Percentiles rank a stretch among this genome's conserved stretches.
Evolutionary conservation across 2,113 vertebrate genomes (phyloP).

Genomic region (Hypocryptadius cinnamomeus): DNA sequence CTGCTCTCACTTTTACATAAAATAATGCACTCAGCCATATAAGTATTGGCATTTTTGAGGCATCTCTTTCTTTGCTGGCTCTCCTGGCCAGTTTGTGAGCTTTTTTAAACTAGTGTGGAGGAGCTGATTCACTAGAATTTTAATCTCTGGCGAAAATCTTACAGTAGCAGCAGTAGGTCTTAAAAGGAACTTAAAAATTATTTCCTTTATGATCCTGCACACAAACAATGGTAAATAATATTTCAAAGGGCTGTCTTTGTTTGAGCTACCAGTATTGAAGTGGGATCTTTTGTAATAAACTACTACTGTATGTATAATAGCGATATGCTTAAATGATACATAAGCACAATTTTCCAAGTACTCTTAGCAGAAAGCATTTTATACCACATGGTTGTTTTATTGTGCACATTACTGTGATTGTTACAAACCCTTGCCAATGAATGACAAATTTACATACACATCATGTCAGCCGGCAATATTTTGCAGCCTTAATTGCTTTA

Average conservation of each 20-base stretch:
- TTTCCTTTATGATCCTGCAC: slow-evolving; percentile 13
- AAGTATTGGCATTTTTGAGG: slow-evolving; percentile 2
- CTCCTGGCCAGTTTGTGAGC: not conserved
- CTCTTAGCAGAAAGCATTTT: slow-evolving; percentile 66
- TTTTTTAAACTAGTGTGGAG: slow-evolving; percentile 3
- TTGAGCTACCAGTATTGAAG: not conserved
- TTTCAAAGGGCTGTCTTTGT: slow-evolving; percentile 5
- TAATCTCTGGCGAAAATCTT: not conserved
- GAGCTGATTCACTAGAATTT: not conserved
- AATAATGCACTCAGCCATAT: not conserved
- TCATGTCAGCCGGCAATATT: slow-evolving; percentile 82
- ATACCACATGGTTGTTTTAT: slow-evolving; percentile 66
- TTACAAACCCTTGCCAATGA: slow-evolving; percentile 78
- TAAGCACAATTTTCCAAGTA: slow-evolving; percentile 48
- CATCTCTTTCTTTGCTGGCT: not conserved
- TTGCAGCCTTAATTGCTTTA: slow-evolving; percentile 83
- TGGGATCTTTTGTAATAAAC: slow-evolving; percentile 33
- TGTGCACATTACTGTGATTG: slow-evolving; percentile 69
- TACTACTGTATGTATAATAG: slow-evolving; percentile 43
- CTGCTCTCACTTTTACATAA: not conserved
- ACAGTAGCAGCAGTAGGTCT: not conserved
- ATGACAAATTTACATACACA: slow-evolving; percentile 86
- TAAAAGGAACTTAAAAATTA: slow-evolving; percentile 20
- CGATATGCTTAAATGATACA: slow-evolving; percentile 57
- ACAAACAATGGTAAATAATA: slow-evolving; percentile 6